Evolutionary conservation across 1,140 invertebrate species (phyloP).

Genomic region (Oreohelix idahoensis): DNA sequence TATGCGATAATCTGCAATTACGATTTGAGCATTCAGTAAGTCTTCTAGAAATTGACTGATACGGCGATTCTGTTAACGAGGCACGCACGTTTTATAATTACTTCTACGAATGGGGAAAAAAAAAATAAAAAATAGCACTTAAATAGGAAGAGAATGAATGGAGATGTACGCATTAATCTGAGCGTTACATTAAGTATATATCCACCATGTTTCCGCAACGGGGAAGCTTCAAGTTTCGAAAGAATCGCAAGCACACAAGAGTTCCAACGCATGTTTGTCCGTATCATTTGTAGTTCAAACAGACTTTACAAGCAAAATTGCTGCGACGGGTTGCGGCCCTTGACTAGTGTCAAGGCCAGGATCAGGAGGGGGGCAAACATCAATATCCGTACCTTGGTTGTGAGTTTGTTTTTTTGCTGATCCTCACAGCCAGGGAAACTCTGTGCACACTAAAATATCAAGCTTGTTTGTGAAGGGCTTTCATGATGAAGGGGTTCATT

Average conservation of each 20-base stretch:
- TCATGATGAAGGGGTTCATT: slow-evolving; percentile 1
- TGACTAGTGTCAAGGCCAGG: slow-evolving; percentile 24
- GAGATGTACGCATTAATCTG: neutral
- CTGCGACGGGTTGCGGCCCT: neutral
- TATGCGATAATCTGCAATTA: too few relatives aligned
- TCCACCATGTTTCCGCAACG: neutral
- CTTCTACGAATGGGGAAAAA: too few relatives aligned
- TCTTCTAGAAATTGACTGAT: too few relatives aligned
- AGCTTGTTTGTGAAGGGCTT: slow-evolving; percentile 24
- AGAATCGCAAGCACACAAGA: neutral
- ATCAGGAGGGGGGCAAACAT: slow-evolving; percentile 14
- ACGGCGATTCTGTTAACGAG: too few relatives aligned
- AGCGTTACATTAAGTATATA: neutral
- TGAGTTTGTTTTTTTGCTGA: slow-evolving; percentile 30
- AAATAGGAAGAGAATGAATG: too few relatives aligned
- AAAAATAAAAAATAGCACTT: too few relatives aligned
- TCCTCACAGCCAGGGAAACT: slow-evolving; percentile 2
- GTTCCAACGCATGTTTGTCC: neutral
- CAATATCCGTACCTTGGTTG: slow-evolving; percentile 1
- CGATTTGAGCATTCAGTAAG: too few relatives aligned
- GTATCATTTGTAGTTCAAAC: slow-evolving; percentile 5
- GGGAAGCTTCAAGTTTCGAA: neutral
- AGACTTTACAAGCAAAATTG: neutral
- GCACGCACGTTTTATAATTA: too few relatives aligned
- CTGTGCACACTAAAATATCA: slow-evolving; percentile 17